Percentiles rank a stretch among this genome's conserved stretches.
phyloP scores from a whole-genome alignment of 1,140 invertebrate genomes.

The Leptinotarsa lineolata region DNA sequence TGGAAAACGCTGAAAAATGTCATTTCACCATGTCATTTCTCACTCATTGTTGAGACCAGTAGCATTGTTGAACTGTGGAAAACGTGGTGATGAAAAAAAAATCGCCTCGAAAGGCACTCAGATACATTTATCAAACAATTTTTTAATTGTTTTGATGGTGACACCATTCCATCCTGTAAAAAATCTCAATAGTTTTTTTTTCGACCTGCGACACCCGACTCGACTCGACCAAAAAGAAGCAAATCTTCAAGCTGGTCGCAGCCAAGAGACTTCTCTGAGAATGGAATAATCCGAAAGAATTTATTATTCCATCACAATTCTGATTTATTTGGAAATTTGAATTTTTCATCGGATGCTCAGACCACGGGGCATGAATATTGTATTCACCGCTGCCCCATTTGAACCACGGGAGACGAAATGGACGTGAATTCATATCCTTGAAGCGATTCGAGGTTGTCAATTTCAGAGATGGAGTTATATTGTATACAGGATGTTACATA shows the following conservation, averaged over 20 bases:
- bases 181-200: too few relatives aligned
- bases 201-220: too few relatives aligned
- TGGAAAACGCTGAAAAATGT: too few relatives aligned
- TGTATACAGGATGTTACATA: neutral
- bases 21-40: too few relatives aligned
- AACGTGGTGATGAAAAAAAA: too few relatives aligned
- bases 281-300: slow-evolving; percentile 15
- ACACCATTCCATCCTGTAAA: too few relatives aligned
- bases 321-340: slow-evolving; percentile 23
- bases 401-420: neutral
- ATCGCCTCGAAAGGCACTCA: too few relatives aligned
- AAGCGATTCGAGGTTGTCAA: neutral
- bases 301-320: slow-evolving; percentile 24
- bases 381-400: slow-evolving; percentile 15
- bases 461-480: neutral
- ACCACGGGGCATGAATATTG: slow-evolving; percentile 20
- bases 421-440: slow-evolving; percentile 8
- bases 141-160: too few relatives aligned
- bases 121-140: too few relatives aligned
- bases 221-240: neutral
- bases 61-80: too few relatives aligned
- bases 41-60: too few relatives aligned
- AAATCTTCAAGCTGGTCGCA: neutral
- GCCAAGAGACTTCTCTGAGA: slow-evolving; percentile 11
- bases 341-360: slow-evolving; percentile 20